These are phyloP conservation scores for Misgurnus mizolepis DNA, from an alignment of 2,113 vertebrate genomes.

Conservation along the genomic window DNA sequence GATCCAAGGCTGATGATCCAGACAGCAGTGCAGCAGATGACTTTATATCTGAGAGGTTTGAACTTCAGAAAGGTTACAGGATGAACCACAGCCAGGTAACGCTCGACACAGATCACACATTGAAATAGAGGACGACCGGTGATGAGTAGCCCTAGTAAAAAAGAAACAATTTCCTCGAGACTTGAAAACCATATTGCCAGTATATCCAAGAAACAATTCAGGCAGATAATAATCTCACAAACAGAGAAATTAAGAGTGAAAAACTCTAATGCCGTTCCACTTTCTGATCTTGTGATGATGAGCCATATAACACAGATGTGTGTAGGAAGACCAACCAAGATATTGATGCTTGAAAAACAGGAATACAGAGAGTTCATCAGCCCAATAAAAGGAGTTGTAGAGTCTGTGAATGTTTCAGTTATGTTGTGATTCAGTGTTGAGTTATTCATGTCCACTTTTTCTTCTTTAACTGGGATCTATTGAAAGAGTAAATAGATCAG, in stretches of 20 bases:
- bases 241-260: background rate
- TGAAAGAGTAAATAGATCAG: no score
- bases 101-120: no score
- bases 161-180: background rate
- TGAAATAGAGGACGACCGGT: constrained; percentile 13
- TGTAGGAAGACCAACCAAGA: background rate
- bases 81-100: constrained; percentile 2
- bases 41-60: constrained; percentile 31
- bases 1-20: background rate
- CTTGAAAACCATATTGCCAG: background rate
- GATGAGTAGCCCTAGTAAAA: background rate
- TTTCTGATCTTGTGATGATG: background rate
- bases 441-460: background rate
- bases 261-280: background rate
- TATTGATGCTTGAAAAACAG: background rate
- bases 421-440: background rate
- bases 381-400: background rate
- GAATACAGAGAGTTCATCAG: background rate
- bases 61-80: constrained; percentile 16
- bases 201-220: no score
- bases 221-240: constrained; percentile 5
- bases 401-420: background rate
- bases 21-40: background rate
- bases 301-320: background rate
- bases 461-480: no score